These are phyloP conservation scores for Scolopax mira DNA, from an alignment of 2,113 vertebrate species.

Conservation along the genomic window DNA sequence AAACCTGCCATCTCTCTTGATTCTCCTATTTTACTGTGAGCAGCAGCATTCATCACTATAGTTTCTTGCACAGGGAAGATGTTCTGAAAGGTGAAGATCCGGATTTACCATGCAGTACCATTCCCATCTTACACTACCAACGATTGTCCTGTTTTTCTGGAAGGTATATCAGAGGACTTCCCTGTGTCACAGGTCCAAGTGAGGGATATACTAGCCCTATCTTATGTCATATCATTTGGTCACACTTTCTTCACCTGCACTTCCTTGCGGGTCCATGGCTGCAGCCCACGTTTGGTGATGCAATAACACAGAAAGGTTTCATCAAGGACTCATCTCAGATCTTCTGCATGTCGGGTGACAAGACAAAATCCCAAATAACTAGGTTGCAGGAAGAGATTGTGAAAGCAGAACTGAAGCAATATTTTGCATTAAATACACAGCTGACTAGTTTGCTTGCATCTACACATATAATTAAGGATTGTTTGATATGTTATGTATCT, in stretches of 20 bases:
- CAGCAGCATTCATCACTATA: background rate
- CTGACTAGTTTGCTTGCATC: constrained; percentile 6
- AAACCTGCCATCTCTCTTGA: background rate
- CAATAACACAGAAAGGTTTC: background rate
- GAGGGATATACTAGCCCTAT: background rate
- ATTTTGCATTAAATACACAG: constrained; percentile 30
- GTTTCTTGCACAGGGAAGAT: background rate
- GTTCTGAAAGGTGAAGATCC: background rate
- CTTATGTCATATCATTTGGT: background rate
- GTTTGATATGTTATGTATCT: constrained; percentile 27
- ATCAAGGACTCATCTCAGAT: background rate
- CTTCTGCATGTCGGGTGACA: background rate
- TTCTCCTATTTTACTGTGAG: background rate
- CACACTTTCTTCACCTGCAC: rapidly evolving
- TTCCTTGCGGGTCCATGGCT: background rate
- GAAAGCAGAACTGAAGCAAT: constrained; percentile 27
- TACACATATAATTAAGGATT: constrained; percentile 14
- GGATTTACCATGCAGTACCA: background rate
- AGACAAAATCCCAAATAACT: background rate
- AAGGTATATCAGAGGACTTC: background rate
- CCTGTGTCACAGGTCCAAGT: background rate
- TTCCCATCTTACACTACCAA: background rate
- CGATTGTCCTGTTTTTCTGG: background rate
- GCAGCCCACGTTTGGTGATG: background rate
- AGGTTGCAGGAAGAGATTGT: background rate